Evolutionary conservation across 2,113 vertebrate genomes (phyloP).

Genomic region (Micronycteris hirsuta): DNA sequence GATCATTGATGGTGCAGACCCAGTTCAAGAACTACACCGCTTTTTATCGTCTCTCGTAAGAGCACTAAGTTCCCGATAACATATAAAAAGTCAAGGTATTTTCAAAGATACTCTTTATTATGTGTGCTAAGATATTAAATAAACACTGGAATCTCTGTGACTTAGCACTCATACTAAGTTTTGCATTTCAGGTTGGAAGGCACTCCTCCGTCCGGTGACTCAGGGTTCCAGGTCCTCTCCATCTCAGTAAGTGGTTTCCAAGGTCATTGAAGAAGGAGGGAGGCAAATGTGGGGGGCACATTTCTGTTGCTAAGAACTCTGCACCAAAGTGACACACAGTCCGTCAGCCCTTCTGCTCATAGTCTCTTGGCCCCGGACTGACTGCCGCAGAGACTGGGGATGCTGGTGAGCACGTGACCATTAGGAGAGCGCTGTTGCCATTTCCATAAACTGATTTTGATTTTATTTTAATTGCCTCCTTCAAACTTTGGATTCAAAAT

Average conservation of each 20-base stretch:
- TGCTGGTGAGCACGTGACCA: accelerated
- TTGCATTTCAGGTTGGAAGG: not conserved
- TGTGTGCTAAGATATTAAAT: not conserved
- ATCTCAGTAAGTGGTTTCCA: not conserved
- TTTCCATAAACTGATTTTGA: not conserved
- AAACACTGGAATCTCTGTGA: not conserved
- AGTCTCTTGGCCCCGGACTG: not conserved
- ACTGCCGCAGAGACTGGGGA: not conserved
- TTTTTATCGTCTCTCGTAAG: not conserved
- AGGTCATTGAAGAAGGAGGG: not conserved
- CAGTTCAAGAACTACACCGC: not conserved
- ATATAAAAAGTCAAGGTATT: not conserved
- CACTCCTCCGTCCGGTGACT: not conserved
- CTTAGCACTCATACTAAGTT: not conserved
- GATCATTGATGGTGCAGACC: not conserved
- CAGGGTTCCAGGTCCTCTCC: not conserved
- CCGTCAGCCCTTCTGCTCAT: not conserved
- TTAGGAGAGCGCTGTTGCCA: not conserved
- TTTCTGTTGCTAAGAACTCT: not conserved
- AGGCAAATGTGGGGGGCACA: not conserved
- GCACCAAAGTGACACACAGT: not conserved
- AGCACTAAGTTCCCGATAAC: not conserved
- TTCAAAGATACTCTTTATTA: not conserved
- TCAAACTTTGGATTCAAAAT: slow-evolving; percentile 5
- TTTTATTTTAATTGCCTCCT: not conserved